Percentiles rank a stretch among this genome's conserved stretches.
Conservation (phyloP, 2,113 vertebrate species). For the Strigops habroptila region DNA sequence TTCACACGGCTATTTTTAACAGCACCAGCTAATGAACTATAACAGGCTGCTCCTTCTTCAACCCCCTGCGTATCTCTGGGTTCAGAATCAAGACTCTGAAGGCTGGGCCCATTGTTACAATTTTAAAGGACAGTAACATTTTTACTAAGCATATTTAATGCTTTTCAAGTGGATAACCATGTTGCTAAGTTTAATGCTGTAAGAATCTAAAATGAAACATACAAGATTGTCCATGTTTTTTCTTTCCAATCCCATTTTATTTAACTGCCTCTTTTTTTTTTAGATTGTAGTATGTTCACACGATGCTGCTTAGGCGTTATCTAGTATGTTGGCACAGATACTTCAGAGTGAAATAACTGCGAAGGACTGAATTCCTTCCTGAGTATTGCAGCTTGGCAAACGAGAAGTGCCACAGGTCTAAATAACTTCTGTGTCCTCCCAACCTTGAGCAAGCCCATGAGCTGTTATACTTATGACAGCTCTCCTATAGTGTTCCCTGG, state of each 20-base stretch:
- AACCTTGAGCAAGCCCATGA: neutral
- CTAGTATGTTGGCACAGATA: neutral
- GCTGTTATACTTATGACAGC: neutral
- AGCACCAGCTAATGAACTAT: neutral
- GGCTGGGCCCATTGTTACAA: neutral
- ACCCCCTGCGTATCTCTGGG: neutral
- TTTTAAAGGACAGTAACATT: neutral
- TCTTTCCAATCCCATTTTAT: neutral
- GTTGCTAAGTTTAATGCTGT: neutral
- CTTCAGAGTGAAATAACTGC: neutral
- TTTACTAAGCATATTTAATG: neutral
- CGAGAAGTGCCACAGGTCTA: neutral
- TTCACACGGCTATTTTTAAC: neutral
- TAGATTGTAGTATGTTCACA: neutral
- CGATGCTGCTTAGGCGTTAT: neutral
- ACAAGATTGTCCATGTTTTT: neutral
- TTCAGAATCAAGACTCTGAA: neutral
- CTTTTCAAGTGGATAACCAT: neutral
- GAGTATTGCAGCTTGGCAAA: neutral
- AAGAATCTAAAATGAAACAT: neutral
- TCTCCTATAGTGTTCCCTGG: no score
- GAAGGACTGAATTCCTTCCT: neutral
- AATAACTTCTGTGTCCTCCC: neutral
- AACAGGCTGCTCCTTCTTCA: neutral
- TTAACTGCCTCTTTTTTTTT: neutral